These are phyloP conservation scores for Salvelinus sp. DNA, from an alignment of 2,113 vertebrate genomes.

Conservation along the genomic window DNA sequence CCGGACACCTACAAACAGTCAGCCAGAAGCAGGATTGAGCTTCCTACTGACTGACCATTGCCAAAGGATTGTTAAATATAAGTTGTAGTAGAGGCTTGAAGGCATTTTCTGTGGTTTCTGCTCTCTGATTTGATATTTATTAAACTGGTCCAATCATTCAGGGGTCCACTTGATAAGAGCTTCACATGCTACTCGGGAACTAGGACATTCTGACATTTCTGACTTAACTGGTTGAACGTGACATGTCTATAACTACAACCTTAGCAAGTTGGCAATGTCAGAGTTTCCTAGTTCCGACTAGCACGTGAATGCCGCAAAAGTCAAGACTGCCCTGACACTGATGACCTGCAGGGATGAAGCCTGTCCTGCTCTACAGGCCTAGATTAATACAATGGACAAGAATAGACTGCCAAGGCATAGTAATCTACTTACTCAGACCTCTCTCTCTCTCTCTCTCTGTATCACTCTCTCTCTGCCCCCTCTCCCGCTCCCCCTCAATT, in stretches of 20 bases:
- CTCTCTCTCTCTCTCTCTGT: not conserved
- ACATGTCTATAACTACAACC: no score
- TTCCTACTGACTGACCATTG: not conserved
- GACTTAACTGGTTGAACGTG: no score
- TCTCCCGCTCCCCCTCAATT: no score
- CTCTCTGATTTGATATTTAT: no score
- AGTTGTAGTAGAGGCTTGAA: not conserved
- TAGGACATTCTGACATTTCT: no score
- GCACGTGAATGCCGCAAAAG: not conserved
- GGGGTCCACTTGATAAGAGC: no score
- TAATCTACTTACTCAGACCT: constrained; percentile 25
- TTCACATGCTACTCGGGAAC: no score
- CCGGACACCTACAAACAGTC: not conserved
- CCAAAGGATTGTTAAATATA: not conserved
- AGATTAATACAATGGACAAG: constrained; percentile 13
- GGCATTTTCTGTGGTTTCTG: not conserved
- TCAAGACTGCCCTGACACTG: not conserved
- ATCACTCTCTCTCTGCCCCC: no score
- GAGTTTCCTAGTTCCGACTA: no score
- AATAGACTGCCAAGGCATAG: constrained; percentile 8
- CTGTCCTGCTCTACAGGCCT: not conserved
- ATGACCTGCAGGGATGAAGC: not conserved
- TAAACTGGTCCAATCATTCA: no score
- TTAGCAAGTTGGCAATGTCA: no score
- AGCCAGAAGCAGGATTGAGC: not conserved